These are phyloP conservation scores for Vulpes vulpes DNA, from an alignment of 2,113 vertebrate genomes.

Conservation along the genomic window DNA sequence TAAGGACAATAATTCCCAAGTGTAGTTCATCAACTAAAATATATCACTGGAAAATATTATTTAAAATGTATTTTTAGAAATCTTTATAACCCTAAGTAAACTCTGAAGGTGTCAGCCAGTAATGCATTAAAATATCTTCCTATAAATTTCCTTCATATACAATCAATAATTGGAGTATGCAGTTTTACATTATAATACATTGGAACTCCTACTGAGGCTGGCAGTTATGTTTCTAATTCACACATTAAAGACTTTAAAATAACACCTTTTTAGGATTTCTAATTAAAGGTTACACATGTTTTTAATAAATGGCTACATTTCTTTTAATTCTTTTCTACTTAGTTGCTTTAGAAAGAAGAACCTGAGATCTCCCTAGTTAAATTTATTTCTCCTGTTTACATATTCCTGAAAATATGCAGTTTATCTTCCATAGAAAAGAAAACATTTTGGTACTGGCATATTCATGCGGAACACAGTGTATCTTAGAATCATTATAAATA, in stretches of 20 bases:
- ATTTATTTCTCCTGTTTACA: slow-evolving; percentile 40
- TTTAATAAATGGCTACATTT: slow-evolving; percentile 30
- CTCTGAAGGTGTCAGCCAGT: not conserved
- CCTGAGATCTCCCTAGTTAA: slow-evolving; percentile 63
- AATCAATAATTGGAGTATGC: not conserved
- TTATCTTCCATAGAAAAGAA: slow-evolving; percentile 52
- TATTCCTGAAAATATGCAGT: slow-evolving; percentile 44
- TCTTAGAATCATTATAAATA: slow-evolving; percentile 72
- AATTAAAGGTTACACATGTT: slow-evolving; percentile 60
- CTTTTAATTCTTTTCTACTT: slow-evolving; percentile 45
- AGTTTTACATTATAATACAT: not conserved
- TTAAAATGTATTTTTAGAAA: slow-evolving; percentile 53
- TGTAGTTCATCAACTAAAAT: not conserved
- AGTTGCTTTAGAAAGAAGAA: slow-evolving; percentile 37
- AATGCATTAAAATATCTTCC: slow-evolving; percentile 33
- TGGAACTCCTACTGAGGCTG: slow-evolving; percentile 48
- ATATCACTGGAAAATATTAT: slow-evolving; percentile 29
- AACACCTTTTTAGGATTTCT: slow-evolving; percentile 20
- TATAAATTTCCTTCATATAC: slow-evolving; percentile 1
- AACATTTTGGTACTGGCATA: slow-evolving; percentile 52
- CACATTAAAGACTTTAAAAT: slow-evolving; percentile 48
- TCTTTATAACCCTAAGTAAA: slow-evolving; percentile 24
- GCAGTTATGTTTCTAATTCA: slow-evolving; percentile 36
- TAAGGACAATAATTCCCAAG: not conserved
- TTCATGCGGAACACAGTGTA: slow-evolving; percentile 72